Base-by-base conservation (phyloP, 2,888 invertebrate species). In the Exocentrus adspersus region DNA sequence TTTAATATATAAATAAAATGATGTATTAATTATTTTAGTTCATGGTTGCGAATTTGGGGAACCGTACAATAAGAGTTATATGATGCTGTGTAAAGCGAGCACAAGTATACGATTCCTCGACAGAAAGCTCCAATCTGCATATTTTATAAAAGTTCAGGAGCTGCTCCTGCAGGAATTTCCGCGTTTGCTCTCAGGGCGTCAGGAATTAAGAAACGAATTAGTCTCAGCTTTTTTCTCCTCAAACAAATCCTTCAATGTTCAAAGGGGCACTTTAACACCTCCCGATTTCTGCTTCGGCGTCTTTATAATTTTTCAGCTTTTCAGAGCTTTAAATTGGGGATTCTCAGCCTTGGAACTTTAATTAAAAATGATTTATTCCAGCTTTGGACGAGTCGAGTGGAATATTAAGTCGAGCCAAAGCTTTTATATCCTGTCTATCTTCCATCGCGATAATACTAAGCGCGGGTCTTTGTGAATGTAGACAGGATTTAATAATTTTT, bases 221-320 rank as follows among this genome's bases (percentile, higher is more conserved):
- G 28, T 28, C 37, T 32, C 19, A 60, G 54, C 60, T 58, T 60
- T 65, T 37, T 60, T 59, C 48, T 9, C 53, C 60, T 59, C 51
- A 64, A 66, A 64, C 61, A 70, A 68, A 68, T 66, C 70, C 68
- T 65, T 67, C 46, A 43, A 58, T 42, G 61, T 62, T 61, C 62
- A 66, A 66, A 66, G 61, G n/a, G 62, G 64, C 51, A 67, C 62
- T 67, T 67, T 67, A 67, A 65, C 65, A 65, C 67, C 63, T 65
- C 63, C 63, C 65, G 67, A 67, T 69, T 69, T 67, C 59, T 48
- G 56, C 10, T 42, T 75, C 74, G 37, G 20, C 42, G 51, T 52
- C 60, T 45, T 57, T 57, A 57, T 46, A 57, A 57, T 57, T 57
- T 57, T 57, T 57, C 57, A 46, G 46, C 32, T 57, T 46, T 57